Percentiles rank a stretch among this genome's conserved stretches.
phyloP scores from a whole-genome alignment of 1,140 invertebrate species.

The Polyergus mexicanus region DNA sequence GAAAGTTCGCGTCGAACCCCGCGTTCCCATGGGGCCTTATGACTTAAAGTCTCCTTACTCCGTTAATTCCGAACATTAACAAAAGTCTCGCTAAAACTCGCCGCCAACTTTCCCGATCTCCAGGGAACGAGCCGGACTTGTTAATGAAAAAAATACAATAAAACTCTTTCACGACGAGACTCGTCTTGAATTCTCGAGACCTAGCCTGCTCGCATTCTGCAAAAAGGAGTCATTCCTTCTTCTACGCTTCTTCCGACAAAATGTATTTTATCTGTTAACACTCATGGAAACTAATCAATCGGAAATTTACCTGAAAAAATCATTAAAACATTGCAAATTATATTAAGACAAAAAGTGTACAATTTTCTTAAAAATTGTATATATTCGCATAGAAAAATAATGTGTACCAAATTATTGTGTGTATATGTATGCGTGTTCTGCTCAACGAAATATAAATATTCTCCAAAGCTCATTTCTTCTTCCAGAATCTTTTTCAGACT shows the following conservation, averaged over 20 bases:
- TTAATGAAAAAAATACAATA: slow-evolving; percentile 86
- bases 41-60: slow-evolving; percentile 87
- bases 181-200: slow-evolving; percentile 72
- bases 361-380: not conserved
- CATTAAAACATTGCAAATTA: not conserved
- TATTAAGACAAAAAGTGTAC: not conserved
- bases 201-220: slow-evolving; percentile 61
- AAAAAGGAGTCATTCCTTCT: slow-evolving; percentile 62
- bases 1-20: slow-evolving; percentile 85
- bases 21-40: slow-evolving; percentile 84
- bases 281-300: not conserved
- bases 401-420: not conserved
- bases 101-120: slow-evolving; percentile 81
- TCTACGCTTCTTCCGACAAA: slow-evolving; percentile 28
- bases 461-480: slow-evolving; percentile 3
- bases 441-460: slow-evolving; percentile 3
- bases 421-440: not conserved
- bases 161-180: slow-evolving; percentile 79
- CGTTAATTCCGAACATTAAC: slow-evolving; percentile 87
- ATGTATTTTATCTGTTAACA: slow-evolving; percentile 1
- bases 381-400: not conserved
- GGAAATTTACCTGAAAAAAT: not conserved
- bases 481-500: not conserved
- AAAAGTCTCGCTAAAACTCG: slow-evolving; percentile 86
- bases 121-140: slow-evolving; percentile 80